A percentile compares a stretch with the other conserved stretches of the same genome.
Evolutionary conservation across 2,797 vertebrate genomes (phyloP).

Genomic region (Manis crassicaudata): DNA sequence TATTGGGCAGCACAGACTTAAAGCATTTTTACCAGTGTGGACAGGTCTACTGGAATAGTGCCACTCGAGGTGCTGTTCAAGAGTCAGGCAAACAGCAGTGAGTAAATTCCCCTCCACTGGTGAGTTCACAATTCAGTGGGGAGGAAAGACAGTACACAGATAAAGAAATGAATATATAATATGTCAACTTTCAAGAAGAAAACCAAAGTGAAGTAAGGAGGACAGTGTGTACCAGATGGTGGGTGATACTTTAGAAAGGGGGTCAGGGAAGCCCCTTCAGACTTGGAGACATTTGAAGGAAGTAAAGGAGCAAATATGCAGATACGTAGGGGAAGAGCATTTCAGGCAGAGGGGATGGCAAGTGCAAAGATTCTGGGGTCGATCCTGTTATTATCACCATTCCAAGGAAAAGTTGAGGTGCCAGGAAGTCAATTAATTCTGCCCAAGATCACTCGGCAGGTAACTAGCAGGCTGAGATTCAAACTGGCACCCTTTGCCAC

Average conservation of each 20-base stretch:
- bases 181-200: neutral
- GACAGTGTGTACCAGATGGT: accelerated
- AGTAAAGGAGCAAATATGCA: neutral
- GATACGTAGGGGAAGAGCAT: neutral
- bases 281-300: neutral
- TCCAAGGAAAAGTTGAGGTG: neutral
- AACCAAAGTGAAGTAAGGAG: neutral
- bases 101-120: neutral
- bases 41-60: accelerated
- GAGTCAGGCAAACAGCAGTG: neutral
- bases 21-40: accelerated
- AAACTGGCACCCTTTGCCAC: neutral
- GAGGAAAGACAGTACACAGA: neutral
- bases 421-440: neutral
- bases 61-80: neutral
- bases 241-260: neutral
- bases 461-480: neutral
- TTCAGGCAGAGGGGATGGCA: neutral
- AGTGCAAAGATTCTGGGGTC: neutral
- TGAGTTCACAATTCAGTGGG: neutral
- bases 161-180: neutral
- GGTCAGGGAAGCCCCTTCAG: neutral
- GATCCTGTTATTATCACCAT: neutral
- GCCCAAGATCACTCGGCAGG: neutral
- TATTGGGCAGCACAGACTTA: accelerated